phyloP scores from a whole-genome alignment of 1,140 invertebrate species.

The Drosophila biarmipes region DNA sequence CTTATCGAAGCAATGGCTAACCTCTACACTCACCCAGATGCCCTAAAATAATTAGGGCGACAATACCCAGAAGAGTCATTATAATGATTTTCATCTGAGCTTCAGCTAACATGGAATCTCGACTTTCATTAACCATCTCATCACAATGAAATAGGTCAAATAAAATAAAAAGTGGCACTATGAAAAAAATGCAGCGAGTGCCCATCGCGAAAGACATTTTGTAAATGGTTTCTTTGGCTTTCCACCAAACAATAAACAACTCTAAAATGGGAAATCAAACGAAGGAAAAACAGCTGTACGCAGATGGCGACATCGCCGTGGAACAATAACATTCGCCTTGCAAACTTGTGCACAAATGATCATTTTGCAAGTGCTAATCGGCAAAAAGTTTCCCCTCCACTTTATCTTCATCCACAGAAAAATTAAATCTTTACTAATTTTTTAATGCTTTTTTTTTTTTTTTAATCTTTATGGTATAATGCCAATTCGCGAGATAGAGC shows the following conservation, averaged over 20 bases:
- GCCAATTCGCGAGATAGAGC: too few relatives aligned
- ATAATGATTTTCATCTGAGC: slow-evolving; percentile 15
- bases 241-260: slow-evolving; percentile 23
- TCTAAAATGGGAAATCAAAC: slow-evolving; percentile 17
- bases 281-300: slow-evolving; percentile 30
- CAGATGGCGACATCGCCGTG: slow-evolving; percentile 41
- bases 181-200: slow-evolving; percentile 61
- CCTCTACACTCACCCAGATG: slow-evolving; percentile 45
- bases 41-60: slow-evolving; percentile 26
- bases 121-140: neutral
- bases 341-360: slow-evolving; percentile 17
- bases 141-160: slow-evolving; percentile 2
- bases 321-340: slow-evolving; percentile 18
- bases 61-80: slow-evolving; percentile 24
- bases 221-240: slow-evolving; percentile 47
- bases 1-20: neutral
- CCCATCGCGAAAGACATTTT: slow-evolving; percentile 54
- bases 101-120: slow-evolving; percentile 6
- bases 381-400: neutral
- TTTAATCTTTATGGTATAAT: too few relatives aligned
- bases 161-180: slow-evolving; percentile 36
- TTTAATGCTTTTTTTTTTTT: too few relatives aligned
- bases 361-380: slow-evolving; percentile 15
- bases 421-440: neutral
- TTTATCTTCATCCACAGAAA: neutral